Evolutionary conservation across 2,888 invertebrate genomes (phyloP).

Genomic region (Anagyrus pseudococci): DNA sequence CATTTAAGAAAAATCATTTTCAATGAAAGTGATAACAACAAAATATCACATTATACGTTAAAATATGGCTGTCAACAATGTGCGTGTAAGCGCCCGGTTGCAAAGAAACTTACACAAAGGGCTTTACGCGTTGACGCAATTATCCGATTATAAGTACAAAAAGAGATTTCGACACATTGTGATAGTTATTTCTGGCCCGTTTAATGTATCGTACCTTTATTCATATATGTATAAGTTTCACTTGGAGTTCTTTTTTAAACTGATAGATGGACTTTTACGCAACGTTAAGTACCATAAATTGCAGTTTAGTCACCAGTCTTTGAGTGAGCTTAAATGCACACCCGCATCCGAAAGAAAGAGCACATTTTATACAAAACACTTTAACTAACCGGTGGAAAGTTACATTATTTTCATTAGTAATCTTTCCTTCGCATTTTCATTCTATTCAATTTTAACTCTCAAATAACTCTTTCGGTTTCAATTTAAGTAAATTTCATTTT

Average conservation of each 20-base stretch:
- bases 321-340: conserved; percentile 6
- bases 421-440: too few species aligned
- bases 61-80: conserved; percentile 28
- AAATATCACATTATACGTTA: conserved; percentile 36
- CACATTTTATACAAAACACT: conserved; percentile 8
- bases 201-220: conserved; percentile 29
- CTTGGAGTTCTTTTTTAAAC: conserved; percentile 16
- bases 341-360: conserved; percentile 19
- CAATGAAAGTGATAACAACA: conserved; percentile 32
- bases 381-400: neutral
- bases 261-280: conserved; percentile 16
- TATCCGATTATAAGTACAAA: conserved; percentile 25
- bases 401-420: conserved; percentile 17
- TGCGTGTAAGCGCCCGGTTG: neutral
- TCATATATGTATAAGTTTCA: conserved; percentile 25
- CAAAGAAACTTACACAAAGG: too few species aligned
- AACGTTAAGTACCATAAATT: conserved; percentile 37
- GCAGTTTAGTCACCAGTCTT: conserved; percentile 38
- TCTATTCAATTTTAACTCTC: too few species aligned
- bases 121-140: neutral
- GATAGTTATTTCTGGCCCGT: conserved; percentile 20
- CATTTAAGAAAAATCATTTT: conserved; percentile 12
- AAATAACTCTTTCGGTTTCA: too few species aligned
- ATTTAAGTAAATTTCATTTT: too few species aligned
- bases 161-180: conserved; percentile 23